phyloP scores from a whole-genome alignment of 2,797 vertebrate species.

The Scolopax bukidnonensis region DNA sequence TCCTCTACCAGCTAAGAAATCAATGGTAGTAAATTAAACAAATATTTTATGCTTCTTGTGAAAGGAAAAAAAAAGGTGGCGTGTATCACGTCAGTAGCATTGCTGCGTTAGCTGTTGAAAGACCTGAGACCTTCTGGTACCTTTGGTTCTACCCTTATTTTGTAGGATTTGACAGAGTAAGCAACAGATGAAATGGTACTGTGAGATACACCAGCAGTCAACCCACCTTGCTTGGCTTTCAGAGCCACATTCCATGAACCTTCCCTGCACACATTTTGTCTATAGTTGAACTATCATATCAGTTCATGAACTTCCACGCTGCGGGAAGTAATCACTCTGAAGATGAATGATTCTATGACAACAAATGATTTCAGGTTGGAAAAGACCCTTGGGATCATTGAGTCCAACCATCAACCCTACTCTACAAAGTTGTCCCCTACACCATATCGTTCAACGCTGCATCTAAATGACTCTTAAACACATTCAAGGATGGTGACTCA shows the following conservation, averaged over 20 bases:
- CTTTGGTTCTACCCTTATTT: neutral
- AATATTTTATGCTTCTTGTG: neutral
- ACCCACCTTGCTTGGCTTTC: neutral
- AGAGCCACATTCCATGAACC: neutral
- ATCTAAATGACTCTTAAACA: no score
- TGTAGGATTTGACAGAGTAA: neutral
- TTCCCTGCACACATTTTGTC: neutral
- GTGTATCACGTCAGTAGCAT: neutral
- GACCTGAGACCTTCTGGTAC: neutral
- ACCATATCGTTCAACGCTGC: no score
- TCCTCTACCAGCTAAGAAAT: neutral
- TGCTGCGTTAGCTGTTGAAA: neutral
- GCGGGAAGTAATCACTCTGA: neutral
- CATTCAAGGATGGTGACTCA: no score
- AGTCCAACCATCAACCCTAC: no score
- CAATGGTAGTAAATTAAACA: neutral
- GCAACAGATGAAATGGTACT: neutral
- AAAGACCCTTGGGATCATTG: no score
- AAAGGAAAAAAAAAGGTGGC: neutral
- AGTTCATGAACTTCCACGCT: neutral
- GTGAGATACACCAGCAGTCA: neutral
- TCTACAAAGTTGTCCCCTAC: no score
- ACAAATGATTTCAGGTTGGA: no score
- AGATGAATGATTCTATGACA: neutral
- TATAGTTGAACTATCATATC: neutral